phyloP scores from a whole-genome alignment of 2,888 invertebrate genomes.

The Mantis religiosa region DNA sequence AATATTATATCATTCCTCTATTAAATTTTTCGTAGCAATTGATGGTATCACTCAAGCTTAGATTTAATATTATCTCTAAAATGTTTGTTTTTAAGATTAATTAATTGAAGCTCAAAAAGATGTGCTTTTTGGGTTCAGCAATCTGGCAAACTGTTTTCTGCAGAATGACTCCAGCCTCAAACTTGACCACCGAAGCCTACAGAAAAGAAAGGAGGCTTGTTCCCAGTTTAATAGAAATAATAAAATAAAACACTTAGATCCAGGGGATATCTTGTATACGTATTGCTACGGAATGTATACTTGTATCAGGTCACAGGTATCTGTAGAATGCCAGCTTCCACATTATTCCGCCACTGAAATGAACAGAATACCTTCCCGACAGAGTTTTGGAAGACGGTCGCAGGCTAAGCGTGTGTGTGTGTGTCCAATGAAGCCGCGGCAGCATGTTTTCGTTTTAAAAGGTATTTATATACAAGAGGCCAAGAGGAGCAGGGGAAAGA shows the following conservation, averaged over 20 bases:
- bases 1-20: too few species aligned
- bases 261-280: not conserved
- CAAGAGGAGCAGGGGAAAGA: not conserved
- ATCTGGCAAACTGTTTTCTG: too few species aligned
- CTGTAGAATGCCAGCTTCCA: not conserved
- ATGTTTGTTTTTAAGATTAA: too few species aligned
- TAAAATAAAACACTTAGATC: not conserved
- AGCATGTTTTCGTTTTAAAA: conserved; percentile 11
- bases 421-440: conserved; percentile 2
- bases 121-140: too few species aligned
- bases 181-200: too few species aligned
- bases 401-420: not conserved
- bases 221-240: not conserved
- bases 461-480: conserved; percentile 13
- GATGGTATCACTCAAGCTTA: too few species aligned
- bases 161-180: too few species aligned
- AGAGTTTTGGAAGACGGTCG: not conserved
- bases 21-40: too few species aligned
- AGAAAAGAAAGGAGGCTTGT: not conserved
- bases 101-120: too few species aligned
- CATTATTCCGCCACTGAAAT: not conserved
- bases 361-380: not conserved
- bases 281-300: not conserved
- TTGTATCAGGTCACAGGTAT: not conserved
- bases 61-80: too few species aligned